A percentile compares a stretch with the other conserved stretches of the same genome.
Evolutionary conservation across 2,888 invertebrate species (phyloP).

Genomic region (Gasteruption jaculator): DNA sequence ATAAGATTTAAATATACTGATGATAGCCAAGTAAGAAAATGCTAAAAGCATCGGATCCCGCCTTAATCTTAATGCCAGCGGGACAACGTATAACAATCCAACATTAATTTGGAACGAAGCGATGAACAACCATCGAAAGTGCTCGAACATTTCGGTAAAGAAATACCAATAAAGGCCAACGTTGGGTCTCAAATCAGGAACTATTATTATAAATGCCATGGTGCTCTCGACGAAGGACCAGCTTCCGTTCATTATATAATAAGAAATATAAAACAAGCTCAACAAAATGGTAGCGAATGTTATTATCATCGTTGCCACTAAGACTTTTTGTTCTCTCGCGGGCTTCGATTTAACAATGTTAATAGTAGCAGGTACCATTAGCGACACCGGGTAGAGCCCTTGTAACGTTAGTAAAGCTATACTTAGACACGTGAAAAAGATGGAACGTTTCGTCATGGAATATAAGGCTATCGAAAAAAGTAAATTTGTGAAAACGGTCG

Average conservation of each 20-base stretch:
- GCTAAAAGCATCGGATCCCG: slow-evolving; percentile 77
- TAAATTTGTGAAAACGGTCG: slow-evolving; percentile 87
- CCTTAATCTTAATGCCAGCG: slow-evolving; percentile 74
- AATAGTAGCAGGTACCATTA: slow-evolving; percentile 79
- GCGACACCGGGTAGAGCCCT: slow-evolving; percentile 75
- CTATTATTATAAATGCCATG: slow-evolving; percentile 68
- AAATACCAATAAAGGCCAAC: slow-evolving; percentile 99
- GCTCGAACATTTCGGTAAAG: slow-evolving; percentile 99
- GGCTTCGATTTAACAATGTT: slow-evolving; percentile 60
- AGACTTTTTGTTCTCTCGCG: slow-evolving; percentile 54
- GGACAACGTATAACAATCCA: slow-evolving; percentile 84
- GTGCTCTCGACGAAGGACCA: slow-evolving; percentile 51
- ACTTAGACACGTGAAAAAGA: slow-evolving; percentile 61
- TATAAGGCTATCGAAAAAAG: slow-evolving; percentile 69
- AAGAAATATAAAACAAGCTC: slow-evolving; percentile 60
- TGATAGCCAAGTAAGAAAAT: slow-evolving; percentile 74
- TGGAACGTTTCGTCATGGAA: slow-evolving; percentile 64
- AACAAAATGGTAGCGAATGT: slow-evolving; percentile 57
- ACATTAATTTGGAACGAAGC: slow-evolving; percentile 97
- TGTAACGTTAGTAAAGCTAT: slow-evolving; percentile 78
- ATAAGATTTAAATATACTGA: slow-evolving; percentile 93
- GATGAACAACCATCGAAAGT: slow-evolving; percentile 91
- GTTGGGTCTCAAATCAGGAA: slow-evolving; percentile 93
- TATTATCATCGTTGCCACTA: slow-evolving; percentile 54
- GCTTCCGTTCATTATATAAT: slow-evolving; percentile 61